Percentiles rank a stretch among this genome's conserved stretches.
These are phyloP conservation scores for Lasioglossum calceatum DNA, from an alignment of 2,888 invertebrate genomes.

Conservation along the genomic window DNA sequence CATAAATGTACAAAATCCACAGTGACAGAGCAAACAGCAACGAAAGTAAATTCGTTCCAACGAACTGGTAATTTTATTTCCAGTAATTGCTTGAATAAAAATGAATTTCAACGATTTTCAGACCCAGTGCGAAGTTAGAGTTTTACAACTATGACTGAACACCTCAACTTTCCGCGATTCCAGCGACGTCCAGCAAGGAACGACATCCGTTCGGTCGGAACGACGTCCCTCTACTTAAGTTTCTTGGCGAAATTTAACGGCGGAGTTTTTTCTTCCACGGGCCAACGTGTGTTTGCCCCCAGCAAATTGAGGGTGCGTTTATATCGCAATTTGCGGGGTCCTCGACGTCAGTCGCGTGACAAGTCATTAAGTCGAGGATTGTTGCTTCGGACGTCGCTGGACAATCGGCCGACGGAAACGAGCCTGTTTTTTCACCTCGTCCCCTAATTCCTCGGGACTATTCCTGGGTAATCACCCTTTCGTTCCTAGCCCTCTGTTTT, in stretches of 20 bases:
- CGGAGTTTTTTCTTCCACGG: background rate
- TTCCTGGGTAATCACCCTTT: too few species aligned
- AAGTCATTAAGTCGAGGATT: slow-evolving; percentile 40
- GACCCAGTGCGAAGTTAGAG: too few species aligned
- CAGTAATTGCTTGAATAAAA: too few species aligned
- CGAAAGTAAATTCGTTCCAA: too few species aligned
- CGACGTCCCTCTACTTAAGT: slow-evolving; percentile 7
- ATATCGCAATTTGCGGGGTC: slow-evolving; percentile 34
- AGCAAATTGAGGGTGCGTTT: slow-evolving; percentile 52
- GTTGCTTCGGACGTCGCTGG: slow-evolving; percentile 19
- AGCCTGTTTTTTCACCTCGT: background rate
- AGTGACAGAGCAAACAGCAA: too few species aligned
- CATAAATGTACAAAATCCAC: too few species aligned
- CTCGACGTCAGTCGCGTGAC: slow-evolving; percentile 18
- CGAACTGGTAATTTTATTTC: too few species aligned
- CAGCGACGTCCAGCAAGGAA: background rate
- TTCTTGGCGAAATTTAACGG: background rate
- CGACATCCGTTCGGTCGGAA: background rate
- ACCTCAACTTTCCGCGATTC: too few species aligned
- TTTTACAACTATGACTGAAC: too few species aligned
- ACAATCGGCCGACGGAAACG: slow-evolving; percentile 2
- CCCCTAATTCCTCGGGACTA: slow-evolving; percentile 4
- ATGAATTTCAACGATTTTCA: too few species aligned
- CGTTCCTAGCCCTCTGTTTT: background rate
- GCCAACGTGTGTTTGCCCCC: slow-evolving; percentile 37